Base-by-base conservation (phyloP, 2,113 vertebrate species). In the Petaurus breviceps region DNA sequence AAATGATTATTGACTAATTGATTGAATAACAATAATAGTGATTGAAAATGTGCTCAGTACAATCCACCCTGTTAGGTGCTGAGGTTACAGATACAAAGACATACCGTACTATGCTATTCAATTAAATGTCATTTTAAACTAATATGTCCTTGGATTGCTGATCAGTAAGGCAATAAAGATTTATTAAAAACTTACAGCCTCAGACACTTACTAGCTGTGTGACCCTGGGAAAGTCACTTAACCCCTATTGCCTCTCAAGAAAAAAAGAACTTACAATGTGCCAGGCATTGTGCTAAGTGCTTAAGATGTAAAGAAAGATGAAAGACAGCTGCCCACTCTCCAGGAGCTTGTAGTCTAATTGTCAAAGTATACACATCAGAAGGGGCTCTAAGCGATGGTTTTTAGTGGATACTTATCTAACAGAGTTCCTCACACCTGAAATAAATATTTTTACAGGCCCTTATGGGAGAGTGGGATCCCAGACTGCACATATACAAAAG, bases 1-100 rank as follows among this genome's bases (percentile, higher is more conserved):
- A 91, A 77, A 77, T 61, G 61, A 53, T 55, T 92, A 8, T n/a
- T 47, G 61, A 92, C 92, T 77, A 91, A 95, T 49, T 46, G 47
- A 54, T 77, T 90, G 26, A n/a, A 49, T 9, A 84, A 28, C 24
- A 89, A 89, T 19, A 90, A 47, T 25, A 90, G 24, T 90, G 46
- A 49, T 51, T 90, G 28, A 50, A 47, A 49, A 47, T 8, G 61
- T 25, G 52, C 8, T 23, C 84, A 24, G 23, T 0, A 5, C 22
- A 37, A 92, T 61, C 26, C 52, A 53, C 46, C 6, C 24, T 57
- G 90, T 89, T 93, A 47, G 24, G 28, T 95, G 84, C 47, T 4
- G 0, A 43, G 49, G 57, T 19, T 53, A 95, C 43, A 54, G 49
- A 47, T 95, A n/a, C 49, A 46, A 49, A 91, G 91, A 57, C 31